Percentiles rank a stretch among this genome's conserved stretches.
phyloP scores from a whole-genome alignment of 2,797 vertebrate genomes.

The Danionella dracula region DNA sequence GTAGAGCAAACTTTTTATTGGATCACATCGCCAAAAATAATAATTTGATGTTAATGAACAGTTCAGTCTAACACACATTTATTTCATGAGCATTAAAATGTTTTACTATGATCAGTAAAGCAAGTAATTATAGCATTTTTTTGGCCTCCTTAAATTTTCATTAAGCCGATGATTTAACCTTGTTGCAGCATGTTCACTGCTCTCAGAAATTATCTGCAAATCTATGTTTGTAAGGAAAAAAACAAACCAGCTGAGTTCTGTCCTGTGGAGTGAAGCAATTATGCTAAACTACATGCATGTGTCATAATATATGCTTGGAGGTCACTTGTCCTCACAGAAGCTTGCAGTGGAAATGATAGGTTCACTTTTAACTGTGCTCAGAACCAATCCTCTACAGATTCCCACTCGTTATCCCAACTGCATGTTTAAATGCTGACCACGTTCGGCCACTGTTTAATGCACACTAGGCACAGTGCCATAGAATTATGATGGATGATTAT shows the following conservation, averaged over 20 bases:
- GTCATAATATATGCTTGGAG: neutral
- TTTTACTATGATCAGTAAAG: too few relatives aligned
- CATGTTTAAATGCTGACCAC: conserved; percentile 24
- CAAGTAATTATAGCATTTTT: neutral
- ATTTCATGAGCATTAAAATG: too few relatives aligned
- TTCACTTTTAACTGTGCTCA: neutral
- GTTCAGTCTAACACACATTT: too few relatives aligned
- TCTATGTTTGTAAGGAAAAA: neutral
- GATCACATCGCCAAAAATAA: too few relatives aligned
- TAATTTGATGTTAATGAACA: too few relatives aligned
- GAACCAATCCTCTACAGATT: conserved; percentile 13
- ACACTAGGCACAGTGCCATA: conserved; percentile 11
- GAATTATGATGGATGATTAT: conserved; percentile 37
- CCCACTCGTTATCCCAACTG: neutral
- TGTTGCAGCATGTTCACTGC: conserved; percentile 18
- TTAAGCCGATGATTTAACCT: conserved; percentile 45
- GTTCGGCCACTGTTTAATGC: conserved; percentile 19
- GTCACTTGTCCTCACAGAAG: neutral
- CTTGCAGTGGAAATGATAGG: neutral
- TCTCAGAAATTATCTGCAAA: neutral
- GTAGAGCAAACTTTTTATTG: too few relatives aligned
- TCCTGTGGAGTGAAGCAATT: conserved; percentile 14
- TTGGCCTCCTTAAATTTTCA: conserved; percentile 45
- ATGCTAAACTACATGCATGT: conserved; percentile 23
- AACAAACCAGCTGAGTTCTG: conserved; percentile 1